Evolutionary conservation across 2,888 invertebrate species (phyloP).

Genomic region (Eretmocerus hayati): DNA sequence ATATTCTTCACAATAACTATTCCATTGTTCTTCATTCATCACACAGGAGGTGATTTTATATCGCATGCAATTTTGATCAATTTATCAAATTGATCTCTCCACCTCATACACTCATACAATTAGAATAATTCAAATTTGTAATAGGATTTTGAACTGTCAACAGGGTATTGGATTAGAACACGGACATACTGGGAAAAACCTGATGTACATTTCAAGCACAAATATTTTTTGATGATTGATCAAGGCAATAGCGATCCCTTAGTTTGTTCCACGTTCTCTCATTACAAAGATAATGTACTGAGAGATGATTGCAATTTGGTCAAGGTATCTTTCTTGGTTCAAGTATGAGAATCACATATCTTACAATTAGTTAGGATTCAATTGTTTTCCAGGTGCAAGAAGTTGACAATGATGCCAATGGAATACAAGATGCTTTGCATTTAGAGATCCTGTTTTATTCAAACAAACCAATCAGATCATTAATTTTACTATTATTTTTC

Average conservation of each 20-base stretch:
- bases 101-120: no score
- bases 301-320: slow-evolving; percentile 37
- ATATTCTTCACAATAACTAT: slow-evolving; percentile 10
- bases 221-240: slow-evolving; percentile 36
- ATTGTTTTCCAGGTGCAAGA: slow-evolving; percentile 33
- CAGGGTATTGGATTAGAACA: slow-evolving; percentile 37
- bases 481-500: slow-evolving; percentile 39
- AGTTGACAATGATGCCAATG: slow-evolving; percentile 36
- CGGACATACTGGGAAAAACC: slow-evolving; percentile 37
- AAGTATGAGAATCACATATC: neutral
- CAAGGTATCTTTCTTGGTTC: slow-evolving; percentile 29
- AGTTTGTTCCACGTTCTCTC: slow-evolving; percentile 37
- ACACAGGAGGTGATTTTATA: slow-evolving; percentile 22
- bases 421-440: slow-evolving; percentile 36
- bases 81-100: no score
- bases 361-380: neutral
- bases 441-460: slow-evolving; percentile 39
- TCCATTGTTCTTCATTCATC: slow-evolving; percentile 18
- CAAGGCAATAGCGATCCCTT: slow-evolving; percentile 31
- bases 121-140: no score
- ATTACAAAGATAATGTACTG: slow-evolving; percentile 38
- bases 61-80: no score
- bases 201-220: slow-evolving; percentile 35
- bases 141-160: slow-evolving; percentile 3
- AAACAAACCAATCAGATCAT: slow-evolving; percentile 31